phyloP scores from a whole-genome alignment of 92 coral and sea anemone genomes.

The Zoanthus sociatus region DNA sequence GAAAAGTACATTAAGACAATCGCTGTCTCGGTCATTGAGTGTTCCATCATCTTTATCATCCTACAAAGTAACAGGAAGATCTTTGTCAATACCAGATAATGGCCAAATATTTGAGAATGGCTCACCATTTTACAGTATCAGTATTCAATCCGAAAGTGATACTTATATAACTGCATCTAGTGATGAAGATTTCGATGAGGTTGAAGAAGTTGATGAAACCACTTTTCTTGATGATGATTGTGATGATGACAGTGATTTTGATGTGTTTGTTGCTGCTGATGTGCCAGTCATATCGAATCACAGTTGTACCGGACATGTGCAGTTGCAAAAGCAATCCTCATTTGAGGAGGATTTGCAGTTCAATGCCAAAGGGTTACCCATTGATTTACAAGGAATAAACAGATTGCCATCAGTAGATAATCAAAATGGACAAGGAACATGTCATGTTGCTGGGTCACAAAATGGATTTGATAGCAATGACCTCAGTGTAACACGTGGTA shows the following conservation, averaged over 20 bases:
- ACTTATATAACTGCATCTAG: slow-evolving; percentile 77
- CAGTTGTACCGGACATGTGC: background rate
- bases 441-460: background rate
- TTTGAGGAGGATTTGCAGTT: slow-evolving; percentile 21
- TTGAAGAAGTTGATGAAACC: slow-evolving; percentile 71
- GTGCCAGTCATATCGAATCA: background rate
- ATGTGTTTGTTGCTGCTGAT: slow-evolving; percentile 27
- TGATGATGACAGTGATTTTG: slow-evolving; percentile 36
- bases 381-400: background rate
- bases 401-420: background rate
- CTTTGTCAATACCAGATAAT: background rate
- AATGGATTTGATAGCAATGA: background rate
- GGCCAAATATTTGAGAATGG: slow-evolving; percentile 42
- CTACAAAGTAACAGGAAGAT: slow-evolving; percentile 21
- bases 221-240: slow-evolving; percentile 37
- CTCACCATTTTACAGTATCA: slow-evolving; percentile 64
- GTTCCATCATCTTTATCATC: slow-evolving; percentile 66
- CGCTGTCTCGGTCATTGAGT: slow-evolving; percentile 69
- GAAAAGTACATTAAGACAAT: background rate
- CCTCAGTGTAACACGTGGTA: background rate
- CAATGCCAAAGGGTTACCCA: background rate
- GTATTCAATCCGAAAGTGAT: slow-evolving; percentile 78
- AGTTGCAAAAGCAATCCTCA: slow-evolving; percentile 8
- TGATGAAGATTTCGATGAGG: slow-evolving; percentile 68
- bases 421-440: background rate